Conservation (phyloP, 2,797 vertebrate genomes). For the Pseudopleuronectes americanus region DNA sequence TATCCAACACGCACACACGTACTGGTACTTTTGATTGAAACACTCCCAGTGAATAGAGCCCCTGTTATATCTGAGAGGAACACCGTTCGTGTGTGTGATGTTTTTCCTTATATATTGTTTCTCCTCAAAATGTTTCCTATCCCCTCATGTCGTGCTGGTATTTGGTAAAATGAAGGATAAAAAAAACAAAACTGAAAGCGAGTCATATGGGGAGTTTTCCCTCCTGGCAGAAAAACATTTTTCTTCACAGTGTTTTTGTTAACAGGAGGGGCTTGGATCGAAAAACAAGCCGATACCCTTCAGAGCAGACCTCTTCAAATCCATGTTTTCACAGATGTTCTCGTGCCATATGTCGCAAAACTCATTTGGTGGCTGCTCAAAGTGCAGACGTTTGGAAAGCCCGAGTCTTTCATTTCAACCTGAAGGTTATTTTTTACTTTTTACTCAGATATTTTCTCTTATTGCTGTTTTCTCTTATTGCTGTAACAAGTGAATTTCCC, state of each 20-base stretch:
- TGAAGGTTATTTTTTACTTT: too few species aligned
- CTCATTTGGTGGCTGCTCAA: conserved; percentile 48
- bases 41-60: conserved; percentile 61
- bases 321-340: conserved; percentile 45
- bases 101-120: conserved; percentile 35
- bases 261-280: background rate
- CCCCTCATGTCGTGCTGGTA: conserved; percentile 26
- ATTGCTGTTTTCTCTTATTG: too few species aligned
- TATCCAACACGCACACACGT: conserved; percentile 54
- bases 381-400: conserved; percentile 57
- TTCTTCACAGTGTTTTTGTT: conserved; percentile 11
- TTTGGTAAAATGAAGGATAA: conserved; percentile 37
- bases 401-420: conserved; percentile 53
- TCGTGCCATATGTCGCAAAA: conserved; percentile 50
- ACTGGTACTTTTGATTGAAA: conserved; percentile 75
- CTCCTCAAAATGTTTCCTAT: conserved; percentile 39
- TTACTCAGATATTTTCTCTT: too few species aligned
- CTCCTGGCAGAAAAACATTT: background rate
- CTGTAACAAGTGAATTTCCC: too few species aligned
- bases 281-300: conserved; percentile 33
- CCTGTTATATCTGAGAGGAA: conserved; percentile 54
- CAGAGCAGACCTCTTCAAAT: conserved; percentile 18
- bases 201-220: conserved; percentile 11
- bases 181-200: background rate
- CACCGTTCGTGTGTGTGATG: background rate